Percentiles rank a stretch among this genome's conserved stretches.
Evolutionary conservation across 2,113 vertebrate genomes (phyloP).

Genomic region (Podilymbus podiceps): DNA sequence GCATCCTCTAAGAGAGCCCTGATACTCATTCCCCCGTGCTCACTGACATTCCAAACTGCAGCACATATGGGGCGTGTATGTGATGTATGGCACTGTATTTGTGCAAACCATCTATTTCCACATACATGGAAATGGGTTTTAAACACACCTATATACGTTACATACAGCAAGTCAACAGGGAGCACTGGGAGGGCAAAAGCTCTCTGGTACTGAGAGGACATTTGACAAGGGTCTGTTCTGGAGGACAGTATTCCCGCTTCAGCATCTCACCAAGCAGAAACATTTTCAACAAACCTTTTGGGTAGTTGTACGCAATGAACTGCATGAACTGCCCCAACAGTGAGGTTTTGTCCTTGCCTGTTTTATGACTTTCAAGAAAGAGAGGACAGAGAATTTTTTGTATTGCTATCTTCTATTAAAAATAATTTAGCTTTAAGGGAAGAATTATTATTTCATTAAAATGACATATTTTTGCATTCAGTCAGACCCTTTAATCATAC

Average conservation of each 20-base stretch:
- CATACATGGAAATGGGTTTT: slow-evolving; percentile 45
- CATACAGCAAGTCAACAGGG: slow-evolving; percentile 40
- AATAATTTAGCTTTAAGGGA: background rate
- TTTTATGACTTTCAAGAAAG: background rate
- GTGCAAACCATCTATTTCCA: slow-evolving; percentile 44
- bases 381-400: background rate
- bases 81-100: slow-evolving; percentile 35
- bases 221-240: slow-evolving; percentile 31
- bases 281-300: background rate
- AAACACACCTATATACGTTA: slow-evolving; percentile 16
- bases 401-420: background rate
- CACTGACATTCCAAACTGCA: slow-evolving; percentile 14
- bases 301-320: background rate
- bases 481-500: background rate
- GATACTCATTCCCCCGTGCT: slow-evolving; percentile 11
- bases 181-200: background rate
- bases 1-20: background rate
- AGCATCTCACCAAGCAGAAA: slow-evolving; percentile 34
- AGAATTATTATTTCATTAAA: background rate
- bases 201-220: slow-evolving; percentile 15
- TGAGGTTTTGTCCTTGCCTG: background rate
- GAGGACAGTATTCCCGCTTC: background rate
- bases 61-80: background rate
- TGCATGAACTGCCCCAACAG: background rate
- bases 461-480: background rate